Evolutionary conservation across 2,113 vertebrate genomes (phyloP).

Genomic region (Meles meles): DNA sequence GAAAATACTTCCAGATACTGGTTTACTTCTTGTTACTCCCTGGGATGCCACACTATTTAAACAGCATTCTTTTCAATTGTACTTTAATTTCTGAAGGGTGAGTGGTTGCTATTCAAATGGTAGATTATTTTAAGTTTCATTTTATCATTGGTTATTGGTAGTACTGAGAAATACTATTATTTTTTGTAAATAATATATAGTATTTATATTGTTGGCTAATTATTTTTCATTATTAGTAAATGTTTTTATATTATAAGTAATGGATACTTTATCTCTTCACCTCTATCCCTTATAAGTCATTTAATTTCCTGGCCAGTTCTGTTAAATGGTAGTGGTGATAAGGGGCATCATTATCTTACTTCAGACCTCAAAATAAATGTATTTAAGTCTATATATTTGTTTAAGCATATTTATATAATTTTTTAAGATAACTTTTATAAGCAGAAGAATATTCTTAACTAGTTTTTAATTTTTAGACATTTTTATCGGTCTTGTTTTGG

Average conservation of each 20-base stretch:
- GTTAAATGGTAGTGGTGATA: not conserved
- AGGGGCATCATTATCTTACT: not conserved
- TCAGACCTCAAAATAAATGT: not conserved
- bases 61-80: not conserved
- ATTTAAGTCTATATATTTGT: not conserved
- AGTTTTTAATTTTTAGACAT: not conserved
- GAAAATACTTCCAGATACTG: not conserved
- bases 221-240: constrained; percentile 13
- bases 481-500: not conserved
- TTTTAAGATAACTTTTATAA: not conserved
- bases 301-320: not conserved
- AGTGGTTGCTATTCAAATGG: not conserved
- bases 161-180: not conserved
- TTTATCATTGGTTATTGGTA: not conserved
- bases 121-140: not conserved
- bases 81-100: not conserved
- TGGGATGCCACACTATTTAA: not conserved
- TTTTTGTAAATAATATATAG: not conserved
- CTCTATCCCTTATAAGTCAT: not conserved
- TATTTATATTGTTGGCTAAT: not conserved
- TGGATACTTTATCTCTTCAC: not conserved
- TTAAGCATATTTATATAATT: not conserved
- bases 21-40: not conserved
- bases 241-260: not conserved
- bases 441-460: not conserved